Conservation (phyloP, 1,140 invertebrate genomes). For the Drosophila eugracilis region DNA sequence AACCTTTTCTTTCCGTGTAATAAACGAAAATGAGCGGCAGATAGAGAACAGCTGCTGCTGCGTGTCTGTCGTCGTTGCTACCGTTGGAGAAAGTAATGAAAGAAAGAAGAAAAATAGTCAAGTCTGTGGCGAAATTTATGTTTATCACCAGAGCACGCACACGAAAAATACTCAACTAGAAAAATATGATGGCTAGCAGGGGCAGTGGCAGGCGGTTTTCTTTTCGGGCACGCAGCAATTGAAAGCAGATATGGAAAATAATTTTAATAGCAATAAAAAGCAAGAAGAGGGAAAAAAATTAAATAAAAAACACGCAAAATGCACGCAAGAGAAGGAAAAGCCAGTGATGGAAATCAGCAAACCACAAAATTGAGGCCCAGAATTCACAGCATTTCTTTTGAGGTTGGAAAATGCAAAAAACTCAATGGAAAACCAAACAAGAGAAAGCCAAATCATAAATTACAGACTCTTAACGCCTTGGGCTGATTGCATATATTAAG, state of each 20-base stretch:
- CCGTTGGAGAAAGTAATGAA: constrained; percentile 61
- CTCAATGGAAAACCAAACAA: constrained; percentile 12
- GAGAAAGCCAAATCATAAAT: constrained; percentile 42
- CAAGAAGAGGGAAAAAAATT: constrained; percentile 25
- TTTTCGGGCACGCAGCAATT: constrained; percentile 65
- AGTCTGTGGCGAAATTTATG: constrained; percentile 74
- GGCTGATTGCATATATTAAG: constrained; percentile 46
- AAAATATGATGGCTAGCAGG: constrained; percentile 34
- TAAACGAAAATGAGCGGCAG: neutral
- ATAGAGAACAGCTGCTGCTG: constrained; percentile 55
- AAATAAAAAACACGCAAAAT: constrained; percentile 41
- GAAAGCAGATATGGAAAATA: constrained; percentile 41
- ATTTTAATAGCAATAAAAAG: constrained; percentile 34
- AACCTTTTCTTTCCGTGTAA: neutral
- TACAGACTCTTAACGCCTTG: constrained; percentile 40
- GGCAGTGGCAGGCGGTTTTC: constrained; percentile 55
- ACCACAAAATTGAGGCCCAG: constrained; percentile 52
- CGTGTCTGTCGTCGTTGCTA: constrained; percentile 32
- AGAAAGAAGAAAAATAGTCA: constrained; percentile 49
- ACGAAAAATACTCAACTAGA: constrained; percentile 38
- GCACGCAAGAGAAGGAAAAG: constrained; percentile 34
- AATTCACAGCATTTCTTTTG: constrained; percentile 47
- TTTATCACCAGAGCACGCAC: constrained; percentile 62
- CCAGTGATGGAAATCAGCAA: constrained; percentile 45
- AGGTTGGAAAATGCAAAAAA: constrained; percentile 15